Evolutionary conservation across 2,888 invertebrate genomes (phyloP).

Genomic region (Caenorhabditis panamensis): DNA sequence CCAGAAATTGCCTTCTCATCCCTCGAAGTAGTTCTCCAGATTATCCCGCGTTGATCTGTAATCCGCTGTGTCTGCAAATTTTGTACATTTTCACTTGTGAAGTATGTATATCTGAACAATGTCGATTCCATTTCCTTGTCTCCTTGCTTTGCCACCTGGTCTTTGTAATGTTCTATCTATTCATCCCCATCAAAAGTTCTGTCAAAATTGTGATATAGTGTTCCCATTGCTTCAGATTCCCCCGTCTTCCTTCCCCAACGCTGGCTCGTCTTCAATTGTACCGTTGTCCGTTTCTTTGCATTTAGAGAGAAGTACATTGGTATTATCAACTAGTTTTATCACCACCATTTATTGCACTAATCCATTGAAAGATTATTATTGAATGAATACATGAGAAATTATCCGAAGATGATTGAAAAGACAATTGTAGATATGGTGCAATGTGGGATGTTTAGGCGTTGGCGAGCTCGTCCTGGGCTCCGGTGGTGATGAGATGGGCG

Average conservation of each 20-base stretch:
- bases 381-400: conserved; percentile 56
- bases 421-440: conserved; percentile 49
- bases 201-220: background rate
- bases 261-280: background rate
- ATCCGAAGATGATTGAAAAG: conserved; percentile 27
- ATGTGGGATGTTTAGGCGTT: conserved; percentile 64
- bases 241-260: background rate
- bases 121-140: background rate
- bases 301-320: background rate
- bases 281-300: background rate
- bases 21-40: background rate
- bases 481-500: conserved; percentile 83
- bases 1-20: background rate
- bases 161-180: background rate
- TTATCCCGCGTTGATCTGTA: background rate
- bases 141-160: background rate
- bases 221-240: background rate
- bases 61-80: no score
- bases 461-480: conserved; percentile 82
- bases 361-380: conserved; percentile 63
- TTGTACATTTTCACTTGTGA: background rate
- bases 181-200: background rate
- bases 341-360: conserved; percentile 67
- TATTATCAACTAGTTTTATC: conserved; percentile 48
- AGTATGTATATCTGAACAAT: background rate